A percentile compares a stretch with the other conserved stretches of the same genome.
phyloP scores from a whole-genome alignment of 2,113 vertebrate genomes.

The Terrapene triunguis region DNA sequence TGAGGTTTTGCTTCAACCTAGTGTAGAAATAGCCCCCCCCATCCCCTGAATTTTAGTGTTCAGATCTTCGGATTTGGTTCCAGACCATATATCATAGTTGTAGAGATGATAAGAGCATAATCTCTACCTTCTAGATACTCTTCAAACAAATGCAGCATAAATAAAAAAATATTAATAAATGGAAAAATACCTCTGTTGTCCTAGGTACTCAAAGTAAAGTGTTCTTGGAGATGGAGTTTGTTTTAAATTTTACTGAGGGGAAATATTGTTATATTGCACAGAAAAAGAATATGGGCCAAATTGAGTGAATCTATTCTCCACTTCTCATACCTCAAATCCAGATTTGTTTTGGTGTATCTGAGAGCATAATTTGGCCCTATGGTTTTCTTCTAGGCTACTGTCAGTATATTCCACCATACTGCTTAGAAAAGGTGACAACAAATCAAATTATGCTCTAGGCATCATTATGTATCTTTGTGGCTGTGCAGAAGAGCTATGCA shows the following conservation, averaged over 20 bases:
- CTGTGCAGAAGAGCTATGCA: background rate
- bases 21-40: background rate
- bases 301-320: background rate
- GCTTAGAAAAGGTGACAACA: background rate
- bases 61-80: background rate
- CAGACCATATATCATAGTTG: background rate
- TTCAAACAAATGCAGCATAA: background rate
- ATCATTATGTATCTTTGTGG: background rate
- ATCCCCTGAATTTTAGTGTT: background rate
- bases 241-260: background rate
- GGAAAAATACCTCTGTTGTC: background rate
- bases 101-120: background rate
- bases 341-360: background rate
- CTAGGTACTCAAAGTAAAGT: background rate
- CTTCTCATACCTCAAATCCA: background rate
- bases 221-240: background rate
- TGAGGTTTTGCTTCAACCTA: background rate
- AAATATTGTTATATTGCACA: background rate
- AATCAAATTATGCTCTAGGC: background rate
- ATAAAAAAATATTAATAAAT: background rate
- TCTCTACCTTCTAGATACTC: background rate
- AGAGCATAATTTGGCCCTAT: background rate
- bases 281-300: background rate
- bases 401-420: background rate
- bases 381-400: background rate